phyloP scores from a whole-genome alignment of 2,888 invertebrate species.

The Arrhopalites spinosus region DNA sequence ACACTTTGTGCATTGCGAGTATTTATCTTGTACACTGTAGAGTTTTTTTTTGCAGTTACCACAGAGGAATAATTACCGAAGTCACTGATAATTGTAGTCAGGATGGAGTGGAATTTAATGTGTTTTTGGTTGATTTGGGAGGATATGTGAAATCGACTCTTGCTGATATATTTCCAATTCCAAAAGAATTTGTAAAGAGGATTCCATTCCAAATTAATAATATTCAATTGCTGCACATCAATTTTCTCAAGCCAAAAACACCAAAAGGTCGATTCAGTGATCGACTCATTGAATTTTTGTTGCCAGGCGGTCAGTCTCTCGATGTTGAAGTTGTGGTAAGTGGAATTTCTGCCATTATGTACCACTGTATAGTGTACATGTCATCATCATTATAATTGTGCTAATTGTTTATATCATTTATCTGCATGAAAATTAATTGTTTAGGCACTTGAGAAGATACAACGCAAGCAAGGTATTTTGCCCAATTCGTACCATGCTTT shows the following conservation, averaged over 20 bases:
- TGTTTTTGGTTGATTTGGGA: conserved; percentile 30
- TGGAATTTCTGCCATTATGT: neutral
- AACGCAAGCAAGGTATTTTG: neutral
- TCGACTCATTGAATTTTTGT: conserved; percentile 3
- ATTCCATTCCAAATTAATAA: conserved; percentile 22
- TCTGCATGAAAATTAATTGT: too few relatives aligned
- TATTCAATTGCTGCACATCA: neutral
- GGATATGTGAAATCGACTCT: neutral
- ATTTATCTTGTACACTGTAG: too few relatives aligned
- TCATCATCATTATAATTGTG: too few relatives aligned
- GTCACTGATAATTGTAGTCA: neutral
- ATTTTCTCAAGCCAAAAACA: neutral
- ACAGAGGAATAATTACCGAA: conserved; percentile 13
- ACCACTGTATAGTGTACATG: too few relatives aligned
- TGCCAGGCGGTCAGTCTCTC: neutral
- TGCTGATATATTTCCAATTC: conserved; percentile 14
- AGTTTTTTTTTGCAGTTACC: too few relatives aligned
- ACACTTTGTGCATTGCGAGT: too few relatives aligned
- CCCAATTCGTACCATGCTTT: conserved; percentile 6
- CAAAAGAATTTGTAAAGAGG: conserved; percentile 5
- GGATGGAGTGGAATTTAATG: neutral
- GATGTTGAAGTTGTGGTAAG: conserved; percentile 27
- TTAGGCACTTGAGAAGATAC: neutral
- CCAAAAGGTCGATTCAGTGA: neutral
- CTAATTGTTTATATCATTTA: too few relatives aligned